Base-by-base conservation (phyloP, 2,888 invertebrate species). In the Macaria notata region DNA sequence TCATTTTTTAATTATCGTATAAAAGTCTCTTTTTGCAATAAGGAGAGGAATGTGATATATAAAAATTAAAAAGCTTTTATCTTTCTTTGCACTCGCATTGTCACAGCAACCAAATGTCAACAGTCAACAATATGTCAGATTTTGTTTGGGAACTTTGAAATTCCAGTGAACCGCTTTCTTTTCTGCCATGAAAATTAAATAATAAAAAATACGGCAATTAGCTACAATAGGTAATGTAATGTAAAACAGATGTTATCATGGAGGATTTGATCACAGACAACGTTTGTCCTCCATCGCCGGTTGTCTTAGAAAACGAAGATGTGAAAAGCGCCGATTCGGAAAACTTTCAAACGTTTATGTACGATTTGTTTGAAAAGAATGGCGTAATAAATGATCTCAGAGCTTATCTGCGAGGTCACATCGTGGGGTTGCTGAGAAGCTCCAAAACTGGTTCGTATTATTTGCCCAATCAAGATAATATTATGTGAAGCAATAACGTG, bases 321-420 rank as follows among this genome's bases (percentile, higher is more conserved):
- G 50, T 63, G 36, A 69, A 72, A 54, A 67, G 65, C 46, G 61
- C 67, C 3, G 78, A 79, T 53, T 82, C 87, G 3, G 88, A 93
- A 69, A 92, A 93, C 72, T 94, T 94, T 79, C 93, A 93, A 79
- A 87, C 84, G 68, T 89, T 88, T 74, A 83, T 94, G 47, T 92
- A 86, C 55, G 84, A 89, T 59, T 91, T 94, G 81, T 93, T 94
- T 73, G 92, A 94, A 74, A 92, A 93, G 74, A 93, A 92, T 76
- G 94, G 94, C 9, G 79, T 94, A 51, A 73, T 94, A 39, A 88
- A 92, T 39, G 93, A 94, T 63, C 76, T 94, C 50, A 83, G 93
- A 59, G 90, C 93, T 3, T 92, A 94, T 72, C 82, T 94, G 71
- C 88, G 94, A 46, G 86, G 90, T 47, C 93, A 94, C 71, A 93